Base-by-base conservation (phyloP, 2,797 vertebrate species). In the Mormyrops boulengeri region DNA sequence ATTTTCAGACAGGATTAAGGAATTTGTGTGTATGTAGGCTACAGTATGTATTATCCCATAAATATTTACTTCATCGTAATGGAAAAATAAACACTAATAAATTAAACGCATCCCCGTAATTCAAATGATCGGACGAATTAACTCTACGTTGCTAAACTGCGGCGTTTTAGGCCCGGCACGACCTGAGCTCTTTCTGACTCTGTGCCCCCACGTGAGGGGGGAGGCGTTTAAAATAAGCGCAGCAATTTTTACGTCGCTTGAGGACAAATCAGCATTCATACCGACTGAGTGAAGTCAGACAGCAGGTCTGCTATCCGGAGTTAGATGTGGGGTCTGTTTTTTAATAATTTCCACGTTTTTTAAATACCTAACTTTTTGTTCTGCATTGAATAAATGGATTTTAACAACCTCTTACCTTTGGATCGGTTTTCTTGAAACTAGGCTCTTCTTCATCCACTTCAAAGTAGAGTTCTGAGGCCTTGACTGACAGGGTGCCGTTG, bases 381-480 rank as follows among this genome's bases (percentile, higher is more conserved):
- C 73, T 85, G 73, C 34, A 2, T 49, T 86, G 30, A 88, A 91
- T 93, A 92, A 90, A 91, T 90, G 52, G 85, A 69, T 62, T 89
- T 85, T 69, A 84, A 57, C 80, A 77, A 44, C 88, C 88, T 90
- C 97, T 97, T 97, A 99, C 99, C 98, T 99, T 99, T 1, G 98
- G 96, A 94, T 99, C 98, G 91, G 97, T 96, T 95, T 96, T 96
- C 96, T 96, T 99, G 96, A 98, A 99, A 96, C 94, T 93, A 62
- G 96, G 94, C 90, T 99, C 98, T 91, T 99, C 99, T 94, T 99
- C 98, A 91, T 99, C 98, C 94, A 99, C 98, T 95, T 99, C 98
- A 92, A 99, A 99, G 96, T 97, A 99, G 91, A 99, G 96, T 95
- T 99, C 99, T 50, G 97, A 97, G 92, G 96, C 94, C 90, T 97